These are phyloP conservation scores for Nudaria mundana DNA, from an alignment of 2,888 invertebrate genomes.

Conservation along the genomic window DNA sequence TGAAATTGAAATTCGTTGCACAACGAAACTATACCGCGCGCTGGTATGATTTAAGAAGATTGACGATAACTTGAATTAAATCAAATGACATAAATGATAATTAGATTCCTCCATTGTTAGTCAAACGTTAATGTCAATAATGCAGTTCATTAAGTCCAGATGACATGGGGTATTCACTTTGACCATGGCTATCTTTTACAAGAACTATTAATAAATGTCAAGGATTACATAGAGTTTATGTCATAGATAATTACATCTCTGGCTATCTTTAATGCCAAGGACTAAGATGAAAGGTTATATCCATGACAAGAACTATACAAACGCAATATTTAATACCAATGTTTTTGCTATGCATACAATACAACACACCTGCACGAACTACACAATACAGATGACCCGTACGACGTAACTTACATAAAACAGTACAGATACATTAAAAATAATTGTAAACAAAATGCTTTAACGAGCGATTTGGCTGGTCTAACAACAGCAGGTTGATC, in stretches of 20 bases:
- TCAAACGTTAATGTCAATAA: slow-evolving; percentile 31
- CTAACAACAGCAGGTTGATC: slow-evolving; percentile 41
- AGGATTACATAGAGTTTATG: slow-evolving; percentile 11
- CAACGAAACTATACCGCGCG: too few relatives aligned
- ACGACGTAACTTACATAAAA: slow-evolving; percentile 7
- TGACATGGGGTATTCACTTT: slow-evolving; percentile 32
- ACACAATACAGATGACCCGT: slow-evolving; percentile 5
- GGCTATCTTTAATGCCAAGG: too few relatives aligned
- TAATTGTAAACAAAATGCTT: slow-evolving; percentile 24
- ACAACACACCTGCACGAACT: background rate
- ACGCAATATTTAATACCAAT: background rate
- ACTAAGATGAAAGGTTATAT: too few relatives aligned
- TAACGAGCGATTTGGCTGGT: slow-evolving; percentile 29
- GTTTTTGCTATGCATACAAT: background rate
- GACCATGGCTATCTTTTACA: slow-evolving; percentile 25
- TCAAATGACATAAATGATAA: slow-evolving; percentile 5
- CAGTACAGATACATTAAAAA: slow-evolving; percentile 20
- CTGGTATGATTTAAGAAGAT: too few relatives aligned
- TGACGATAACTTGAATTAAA: too few relatives aligned
- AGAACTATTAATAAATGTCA: slow-evolving; percentile 28
- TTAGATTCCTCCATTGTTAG: slow-evolving; percentile 9
- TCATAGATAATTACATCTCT: background rate
- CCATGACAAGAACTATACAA: background rate
- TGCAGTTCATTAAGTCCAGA: slow-evolving; percentile 33
- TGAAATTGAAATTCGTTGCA: too few relatives aligned